Percentiles rank a stretch among this genome's conserved stretches.
Evolutionary conservation across 2,888 invertebrate genomes (phyloP).

Genomic region (Polia nebulosa): DNA sequence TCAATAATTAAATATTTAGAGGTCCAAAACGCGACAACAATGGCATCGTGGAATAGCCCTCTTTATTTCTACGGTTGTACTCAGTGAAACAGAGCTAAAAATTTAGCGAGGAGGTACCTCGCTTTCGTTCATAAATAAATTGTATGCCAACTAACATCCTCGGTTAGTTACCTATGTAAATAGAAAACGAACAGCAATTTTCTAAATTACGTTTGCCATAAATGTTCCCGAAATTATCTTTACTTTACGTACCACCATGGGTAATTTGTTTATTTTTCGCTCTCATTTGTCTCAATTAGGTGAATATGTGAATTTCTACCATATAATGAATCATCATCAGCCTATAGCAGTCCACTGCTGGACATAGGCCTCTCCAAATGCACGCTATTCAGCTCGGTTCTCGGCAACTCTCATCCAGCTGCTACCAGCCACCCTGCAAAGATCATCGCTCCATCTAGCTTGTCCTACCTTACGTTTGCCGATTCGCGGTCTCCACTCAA

Average conservation of each 20-base stretch:
- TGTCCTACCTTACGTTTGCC: no score
- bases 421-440: no score
- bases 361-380: no score
- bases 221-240: constrained; percentile 2
- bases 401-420: no score
- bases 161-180: not conserved
- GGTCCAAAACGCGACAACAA: not conserved
- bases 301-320: not conserved
- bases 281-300: not conserved
- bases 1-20: not conserved
- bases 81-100: not conserved
- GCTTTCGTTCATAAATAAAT: not conserved
- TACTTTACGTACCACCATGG: not conserved
- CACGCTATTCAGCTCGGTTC: no score
- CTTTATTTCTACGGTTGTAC: not conserved
- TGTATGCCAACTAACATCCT: not conserved
- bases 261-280: not conserved
- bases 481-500: no score
- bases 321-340: no score
- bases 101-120: not conserved
- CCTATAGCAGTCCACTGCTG: no score
- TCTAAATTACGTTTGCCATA: constrained; percentile 9
- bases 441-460: no score
- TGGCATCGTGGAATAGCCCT: not conserved
- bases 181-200: not conserved